phyloP scores from a whole-genome alignment of 2,113 vertebrate genomes.

The Centropus unirufus region DNA sequence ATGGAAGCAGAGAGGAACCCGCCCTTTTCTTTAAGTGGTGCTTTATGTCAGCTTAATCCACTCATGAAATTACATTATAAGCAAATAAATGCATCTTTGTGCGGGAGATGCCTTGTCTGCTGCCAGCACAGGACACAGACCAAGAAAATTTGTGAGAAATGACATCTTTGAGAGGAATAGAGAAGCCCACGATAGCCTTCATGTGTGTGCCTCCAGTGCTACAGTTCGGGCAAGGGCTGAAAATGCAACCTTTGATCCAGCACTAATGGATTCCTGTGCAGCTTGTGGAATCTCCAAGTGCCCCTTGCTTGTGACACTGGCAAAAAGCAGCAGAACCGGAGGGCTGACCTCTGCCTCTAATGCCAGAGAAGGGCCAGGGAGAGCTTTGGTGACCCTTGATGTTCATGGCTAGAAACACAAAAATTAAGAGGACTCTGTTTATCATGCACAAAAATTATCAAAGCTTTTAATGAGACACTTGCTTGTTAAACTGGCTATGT shows the following conservation, averaged over 20 bases:
- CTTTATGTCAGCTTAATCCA: not conserved
- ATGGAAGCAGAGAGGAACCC: not conserved
- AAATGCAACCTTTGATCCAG: not conserved
- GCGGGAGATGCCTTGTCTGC: not conserved
- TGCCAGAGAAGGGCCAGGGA: not conserved
- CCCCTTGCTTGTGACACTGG: rapidly evolving
- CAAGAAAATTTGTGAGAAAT: not conserved
- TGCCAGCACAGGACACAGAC: not conserved
- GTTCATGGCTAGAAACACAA: not conserved
- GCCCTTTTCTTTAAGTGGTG: not conserved
- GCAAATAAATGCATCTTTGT: not conserved
- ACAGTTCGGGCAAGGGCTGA: not conserved
- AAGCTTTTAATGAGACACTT: not conserved
- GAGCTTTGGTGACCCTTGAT: rapidly evolving
- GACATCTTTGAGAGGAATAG: not conserved
- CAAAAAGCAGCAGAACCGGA: not conserved
- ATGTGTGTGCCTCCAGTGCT: not conserved
- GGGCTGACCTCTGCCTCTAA: not conserved
- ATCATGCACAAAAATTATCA: not conserved
- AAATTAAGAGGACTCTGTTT: not conserved
- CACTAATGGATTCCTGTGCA: not conserved
- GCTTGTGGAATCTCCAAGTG: not conserved
- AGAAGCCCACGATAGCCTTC: not conserved
- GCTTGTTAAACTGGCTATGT: not conserved
- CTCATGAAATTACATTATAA: not conserved